Base-by-base conservation (phyloP, 2,888 invertebrate genomes). In the Micoletzkya japonica region DNA sequence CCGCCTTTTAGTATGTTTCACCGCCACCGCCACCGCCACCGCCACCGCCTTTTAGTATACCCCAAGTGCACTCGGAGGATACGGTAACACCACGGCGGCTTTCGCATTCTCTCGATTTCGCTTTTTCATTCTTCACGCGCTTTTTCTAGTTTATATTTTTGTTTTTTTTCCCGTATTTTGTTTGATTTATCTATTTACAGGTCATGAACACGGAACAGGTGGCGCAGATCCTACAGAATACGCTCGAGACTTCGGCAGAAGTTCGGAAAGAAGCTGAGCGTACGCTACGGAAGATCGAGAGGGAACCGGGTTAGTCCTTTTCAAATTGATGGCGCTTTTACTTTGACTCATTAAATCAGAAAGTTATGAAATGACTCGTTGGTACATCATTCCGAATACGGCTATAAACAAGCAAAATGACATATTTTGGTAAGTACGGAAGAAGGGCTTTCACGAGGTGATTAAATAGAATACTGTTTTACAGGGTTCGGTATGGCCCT, bases 211-310 rank as follows among this genome's bases (percentile, higher is more conserved):
- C 52, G 73, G 70, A 73, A 39, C 73, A 77, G 69, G 72, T 79
- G 26, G 75, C 77, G n/a, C 50, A 67, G 28, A 70, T 74, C n/a
- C 80, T 87, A 49, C 82, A 85, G 70, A 81, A 86, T 71, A 87
- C 88, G 0, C 78, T 87, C 39, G 81, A 85, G 37, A 81, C 86
- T 30, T 86, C 87, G 63, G 79, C 81, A 14, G 74, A 76, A 3
- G 79, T 82, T 17, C 77, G 87, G 63, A 82, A 83, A 69, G 81
- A 77, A 76, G 87, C 87, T 81, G 84, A 81, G 70, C 71, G 70
- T 0, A 28, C 71, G 20, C 72, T 82, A 2, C 70, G 71, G 30
- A 56, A 66, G 7, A 30, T 78, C 37, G 76, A 78, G 50, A 44
- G 57, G n/a, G 68, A 54, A n/a, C 73, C 73, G 3, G 80, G 78